Evolutionary conservation across 2,797 vertebrate species (phyloP).

Genomic region (Pelobates cultripes): DNA sequence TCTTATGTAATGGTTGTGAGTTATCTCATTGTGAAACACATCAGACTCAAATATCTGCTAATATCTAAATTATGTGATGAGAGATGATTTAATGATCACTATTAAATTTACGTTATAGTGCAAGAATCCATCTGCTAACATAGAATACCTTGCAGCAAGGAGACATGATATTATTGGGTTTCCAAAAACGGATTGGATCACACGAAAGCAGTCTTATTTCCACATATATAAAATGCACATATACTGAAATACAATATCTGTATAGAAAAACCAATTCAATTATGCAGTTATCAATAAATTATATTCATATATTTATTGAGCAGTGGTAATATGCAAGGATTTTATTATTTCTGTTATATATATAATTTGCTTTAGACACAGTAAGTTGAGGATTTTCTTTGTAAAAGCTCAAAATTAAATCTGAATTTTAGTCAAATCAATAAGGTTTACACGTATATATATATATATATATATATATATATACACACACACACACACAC

Average conservation of each 20-base stretch:
- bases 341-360: too few relatives aligned
- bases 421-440: neutral
- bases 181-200: neutral
- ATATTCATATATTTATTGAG: too few relatives aligned
- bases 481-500: neutral
- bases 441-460: neutral
- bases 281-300: too few relatives aligned
- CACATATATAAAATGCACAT: neutral
- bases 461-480: too few relatives aligned
- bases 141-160: constrained; percentile 19
- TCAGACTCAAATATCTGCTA: neutral
- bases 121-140: constrained; percentile 24
- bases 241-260: neutral
- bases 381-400: too few relatives aligned
- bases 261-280: too few relatives aligned
- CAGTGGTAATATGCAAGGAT: too few relatives aligned
- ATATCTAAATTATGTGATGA: constrained; percentile 15
- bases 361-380: too few relatives aligned
- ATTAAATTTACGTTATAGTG: neutral
- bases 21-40: neutral
- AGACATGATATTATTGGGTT: constrained; percentile 26
- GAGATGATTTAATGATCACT: constrained; percentile 17
- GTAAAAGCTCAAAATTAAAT: too few relatives aligned
- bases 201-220: neutral
- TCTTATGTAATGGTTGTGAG: neutral